A percentile compares a stretch with the other conserved stretches of the same genome.
These are phyloP conservation scores for Calosoma granatense DNA, from an alignment of 1,140 invertebrate genomes.

Conservation along the genomic window DNA sequence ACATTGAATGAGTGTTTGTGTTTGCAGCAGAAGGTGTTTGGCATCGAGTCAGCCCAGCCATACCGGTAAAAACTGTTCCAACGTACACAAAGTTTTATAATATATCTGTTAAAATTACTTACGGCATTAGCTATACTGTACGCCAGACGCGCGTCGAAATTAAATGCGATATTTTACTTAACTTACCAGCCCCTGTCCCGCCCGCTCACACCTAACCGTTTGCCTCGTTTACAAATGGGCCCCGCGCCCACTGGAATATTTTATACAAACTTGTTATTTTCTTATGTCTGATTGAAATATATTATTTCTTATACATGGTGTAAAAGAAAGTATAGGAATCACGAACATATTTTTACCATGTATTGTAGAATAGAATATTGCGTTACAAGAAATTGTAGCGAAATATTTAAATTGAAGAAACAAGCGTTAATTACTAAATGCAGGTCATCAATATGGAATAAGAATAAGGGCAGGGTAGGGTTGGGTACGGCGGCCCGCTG, in stretches of 20 bases:
- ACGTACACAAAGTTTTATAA: slow-evolving; percentile 1
- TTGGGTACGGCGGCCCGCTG: too few species aligned
- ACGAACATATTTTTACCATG: neutral
- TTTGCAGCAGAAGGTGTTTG: slow-evolving; percentile 4
- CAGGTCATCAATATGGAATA: too few species aligned
- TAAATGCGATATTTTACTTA: slow-evolving; percentile 4
- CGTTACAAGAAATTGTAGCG: too few species aligned
- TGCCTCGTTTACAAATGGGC: neutral
- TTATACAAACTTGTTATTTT: neutral
- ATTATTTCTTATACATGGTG: neutral
- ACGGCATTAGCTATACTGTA: neutral
- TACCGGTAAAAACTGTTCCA: neutral
- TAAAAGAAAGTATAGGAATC: too few species aligned
- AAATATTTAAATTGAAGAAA: too few species aligned
- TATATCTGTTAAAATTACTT: slow-evolving; percentile 9
- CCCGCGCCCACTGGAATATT: too few species aligned
- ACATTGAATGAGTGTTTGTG: neutral
- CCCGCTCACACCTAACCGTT: neutral
- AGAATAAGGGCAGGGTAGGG: too few species aligned
- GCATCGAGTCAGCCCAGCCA: neutral
- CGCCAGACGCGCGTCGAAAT: neutral
- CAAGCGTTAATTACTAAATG: too few species aligned
- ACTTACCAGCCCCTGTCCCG: neutral
- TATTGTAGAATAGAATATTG: neutral
- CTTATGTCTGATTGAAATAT: neutral